A percentile compares a stretch with the other conserved stretches of the same genome.
phyloP scores from a whole-genome alignment of 2,888 invertebrate species.

The Herminia tarsipennalis region DNA sequence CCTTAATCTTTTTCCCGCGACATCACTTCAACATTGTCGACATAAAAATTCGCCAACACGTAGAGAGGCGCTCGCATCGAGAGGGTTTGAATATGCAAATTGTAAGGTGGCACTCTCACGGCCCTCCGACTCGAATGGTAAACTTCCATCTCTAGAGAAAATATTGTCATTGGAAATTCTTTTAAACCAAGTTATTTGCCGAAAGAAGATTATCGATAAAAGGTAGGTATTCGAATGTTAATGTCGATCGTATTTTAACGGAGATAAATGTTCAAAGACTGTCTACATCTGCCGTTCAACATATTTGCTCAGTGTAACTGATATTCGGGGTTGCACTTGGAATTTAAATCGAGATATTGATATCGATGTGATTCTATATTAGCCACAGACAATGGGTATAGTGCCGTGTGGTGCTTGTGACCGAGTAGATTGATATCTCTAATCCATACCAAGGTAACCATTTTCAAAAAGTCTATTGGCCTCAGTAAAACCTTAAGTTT shows the following conservation, averaged over 20 bases:
- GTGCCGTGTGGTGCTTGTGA: no score
- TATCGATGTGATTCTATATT: no score
- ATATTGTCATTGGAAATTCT: constrained; percentile 57
- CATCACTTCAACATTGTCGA: constrained; percentile 37
- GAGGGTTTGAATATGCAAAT: constrained; percentile 57
- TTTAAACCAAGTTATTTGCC: constrained; percentile 39
- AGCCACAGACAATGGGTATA: no score
- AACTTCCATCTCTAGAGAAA: constrained; percentile 46
- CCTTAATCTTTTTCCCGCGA: constrained; percentile 43
- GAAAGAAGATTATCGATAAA: constrained; percentile 34
- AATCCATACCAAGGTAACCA: no score
- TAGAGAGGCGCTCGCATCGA: constrained; percentile 40
- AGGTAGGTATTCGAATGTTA: constrained; percentile 28
- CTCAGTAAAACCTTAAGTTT: no score
- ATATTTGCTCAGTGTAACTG: no score
- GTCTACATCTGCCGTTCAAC: neutral
- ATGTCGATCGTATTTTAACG: constrained; percentile 12
- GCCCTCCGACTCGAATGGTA: constrained; percentile 32
- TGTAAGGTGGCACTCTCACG: constrained; percentile 49
- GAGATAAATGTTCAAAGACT: neutral
- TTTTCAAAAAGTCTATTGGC: no score
- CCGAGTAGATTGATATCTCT: no score
- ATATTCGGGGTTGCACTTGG: no score
- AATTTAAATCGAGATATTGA: no score
- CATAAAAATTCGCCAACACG: constrained; percentile 41